A percentile compares a stretch with the other conserved stretches of the same genome.
Conservation (phyloP, 2,888 invertebrate species). For the Drosophila ustulata region DNA sequence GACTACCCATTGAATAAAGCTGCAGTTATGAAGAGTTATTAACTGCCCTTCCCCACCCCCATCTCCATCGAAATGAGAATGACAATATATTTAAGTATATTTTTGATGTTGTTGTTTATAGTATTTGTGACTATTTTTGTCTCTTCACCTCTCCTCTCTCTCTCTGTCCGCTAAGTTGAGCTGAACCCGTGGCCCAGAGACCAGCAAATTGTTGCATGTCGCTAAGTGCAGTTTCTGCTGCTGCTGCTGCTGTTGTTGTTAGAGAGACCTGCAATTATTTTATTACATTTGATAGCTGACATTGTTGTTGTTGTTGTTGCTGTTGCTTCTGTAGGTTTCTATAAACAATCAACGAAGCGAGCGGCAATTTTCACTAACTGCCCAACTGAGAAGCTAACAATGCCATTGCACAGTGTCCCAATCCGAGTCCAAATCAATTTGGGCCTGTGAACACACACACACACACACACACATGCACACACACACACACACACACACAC, state of each 20-base stretch:
- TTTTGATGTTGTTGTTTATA: neutral
- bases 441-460: conserved; percentile 64
- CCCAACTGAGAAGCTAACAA: conserved; percentile 69
- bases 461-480: conserved; percentile 8
- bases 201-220: conserved; percentile 74
- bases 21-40: conserved; percentile 52
- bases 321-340: conserved; percentile 58
- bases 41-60: neutral
- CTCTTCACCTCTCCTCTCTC: too few species aligned
- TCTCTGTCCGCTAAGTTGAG: conserved; percentile 1
- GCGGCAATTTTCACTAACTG: conserved; percentile 75
- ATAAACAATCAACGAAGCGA: conserved; percentile 79
- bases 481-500: conserved; percentile 35
- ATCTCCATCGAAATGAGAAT: conserved; percentile 30
- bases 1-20: conserved; percentile 40
- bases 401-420: conserved; percentile 65
- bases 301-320: conserved; percentile 44
- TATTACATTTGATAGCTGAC: conserved; percentile 66
- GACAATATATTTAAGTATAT: conserved; percentile 42
- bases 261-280: conserved; percentile 75
- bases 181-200: conserved; percentile 53
- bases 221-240: conserved; percentile 68
- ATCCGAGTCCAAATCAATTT: conserved; percentile 73
- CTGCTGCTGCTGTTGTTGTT: conserved; percentile 47
- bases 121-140: neutral